Conservation (phyloP, 2,113 vertebrate species). For the Salvelinus sp. region DNA sequence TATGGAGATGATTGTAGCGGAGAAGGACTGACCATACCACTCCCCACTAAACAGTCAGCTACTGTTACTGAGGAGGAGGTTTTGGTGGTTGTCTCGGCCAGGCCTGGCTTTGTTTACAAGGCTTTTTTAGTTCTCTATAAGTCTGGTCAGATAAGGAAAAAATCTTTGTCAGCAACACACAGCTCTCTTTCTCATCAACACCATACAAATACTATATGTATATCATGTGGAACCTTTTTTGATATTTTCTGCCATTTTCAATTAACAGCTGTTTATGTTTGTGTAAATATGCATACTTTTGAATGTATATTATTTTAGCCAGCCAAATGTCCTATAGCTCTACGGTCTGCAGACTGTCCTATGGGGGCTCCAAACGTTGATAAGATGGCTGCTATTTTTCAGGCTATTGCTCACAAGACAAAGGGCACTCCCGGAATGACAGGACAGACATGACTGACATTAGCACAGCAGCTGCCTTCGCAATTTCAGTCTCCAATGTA, state of each 20-base stretch:
- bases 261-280: too few species aligned
- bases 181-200: too few species aligned
- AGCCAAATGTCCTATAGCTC: too few species aligned
- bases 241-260: too few species aligned
- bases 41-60: neutral
- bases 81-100: neutral
- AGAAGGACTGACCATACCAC: neutral
- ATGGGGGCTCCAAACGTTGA: conserved; percentile 9
- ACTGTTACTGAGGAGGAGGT: neutral
- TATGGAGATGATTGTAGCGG: neutral
- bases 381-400: conserved; percentile 50
- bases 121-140: neutral
- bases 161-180: too few species aligned
- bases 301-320: too few species aligned
- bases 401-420: conserved; percentile 54
- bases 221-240: too few species aligned
- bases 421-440: conserved; percentile 68
- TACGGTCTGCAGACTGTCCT: too few species aligned
- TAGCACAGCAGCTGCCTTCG: conserved; percentile 30
- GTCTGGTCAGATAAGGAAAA: too few species aligned
- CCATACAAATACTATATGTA: too few species aligned
- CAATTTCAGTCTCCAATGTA: conserved; percentile 15
- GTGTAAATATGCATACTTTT: too few species aligned
- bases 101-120: neutral
- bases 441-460: conserved; percentile 57